phyloP scores from a whole-genome alignment of 2,797 vertebrate genomes.

The Uromys caudimaculatus region DNA sequence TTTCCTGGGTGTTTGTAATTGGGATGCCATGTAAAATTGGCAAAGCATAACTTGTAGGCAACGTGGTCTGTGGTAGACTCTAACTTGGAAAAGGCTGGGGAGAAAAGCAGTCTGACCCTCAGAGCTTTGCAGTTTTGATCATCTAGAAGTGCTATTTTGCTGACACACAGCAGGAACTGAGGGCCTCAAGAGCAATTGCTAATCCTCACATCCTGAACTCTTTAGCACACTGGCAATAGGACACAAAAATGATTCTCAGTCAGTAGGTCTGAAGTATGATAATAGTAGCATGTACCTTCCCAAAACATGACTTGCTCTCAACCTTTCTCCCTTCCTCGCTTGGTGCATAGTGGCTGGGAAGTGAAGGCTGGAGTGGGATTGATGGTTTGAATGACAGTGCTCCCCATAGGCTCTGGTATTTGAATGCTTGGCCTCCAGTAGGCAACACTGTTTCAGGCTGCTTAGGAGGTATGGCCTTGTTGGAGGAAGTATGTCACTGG shows the following conservation, averaged over 20 bases:
- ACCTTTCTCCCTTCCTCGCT: neutral
- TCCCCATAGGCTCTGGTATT: neutral
- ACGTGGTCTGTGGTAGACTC: neutral
- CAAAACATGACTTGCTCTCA: neutral
- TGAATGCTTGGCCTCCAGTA: neutral
- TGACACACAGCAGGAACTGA: neutral
- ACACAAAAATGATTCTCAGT: constrained; percentile 39
- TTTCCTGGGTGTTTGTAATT: neutral
- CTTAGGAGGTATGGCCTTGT: neutral
- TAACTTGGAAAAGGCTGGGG: neutral
- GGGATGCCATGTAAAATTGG: constrained; percentile 57
- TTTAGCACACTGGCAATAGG: neutral
- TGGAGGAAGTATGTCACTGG: neutral
- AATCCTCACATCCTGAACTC: neutral
- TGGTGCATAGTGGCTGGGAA: neutral
- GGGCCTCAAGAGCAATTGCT: neutral
- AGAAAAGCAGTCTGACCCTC: neutral
- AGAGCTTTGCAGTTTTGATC: neutral
- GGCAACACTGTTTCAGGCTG: neutral
- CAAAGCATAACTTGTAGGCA: neutral
- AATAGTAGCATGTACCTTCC: neutral
- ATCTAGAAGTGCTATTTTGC: neutral
- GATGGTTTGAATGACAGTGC: neutral
- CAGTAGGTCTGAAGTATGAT: neutral
- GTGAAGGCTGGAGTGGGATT: neutral